Evolutionary conservation across 1,140 invertebrate species (phyloP).

Genomic region (Lasaia peninsularis): DNA sequence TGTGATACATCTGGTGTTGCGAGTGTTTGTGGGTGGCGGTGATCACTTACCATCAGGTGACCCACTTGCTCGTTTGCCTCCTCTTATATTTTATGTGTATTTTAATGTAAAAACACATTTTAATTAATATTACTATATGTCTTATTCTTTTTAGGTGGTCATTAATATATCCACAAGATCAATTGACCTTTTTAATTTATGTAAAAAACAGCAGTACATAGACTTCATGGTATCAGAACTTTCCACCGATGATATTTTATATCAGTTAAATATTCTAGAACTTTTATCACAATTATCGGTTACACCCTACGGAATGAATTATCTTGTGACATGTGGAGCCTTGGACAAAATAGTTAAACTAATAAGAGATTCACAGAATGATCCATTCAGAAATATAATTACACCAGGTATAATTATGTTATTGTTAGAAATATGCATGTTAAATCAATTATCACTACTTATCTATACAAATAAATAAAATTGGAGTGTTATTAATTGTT

Average conservation of each 20-base stretch:
- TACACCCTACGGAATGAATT: conserved; percentile 83
- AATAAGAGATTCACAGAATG: conserved; percentile 78
- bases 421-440: not conserved
- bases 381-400: conserved; percentile 80
- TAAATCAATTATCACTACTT: too few relatives aligned
- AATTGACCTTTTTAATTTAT: conserved; percentile 76
- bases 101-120: too few relatives aligned
- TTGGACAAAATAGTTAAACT: conserved; percentile 80
- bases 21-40: too few relatives aligned
- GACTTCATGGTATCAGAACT: conserved; percentile 82
- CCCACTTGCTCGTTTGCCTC: too few relatives aligned
- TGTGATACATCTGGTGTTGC: too few relatives aligned
- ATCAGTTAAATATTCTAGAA: conserved; percentile 88
- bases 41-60: too few relatives aligned
- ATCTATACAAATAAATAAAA: too few relatives aligned
- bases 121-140: too few relatives aligned
- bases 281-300: conserved; percentile 83
- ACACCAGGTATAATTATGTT: conserved; percentile 78
- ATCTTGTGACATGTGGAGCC: conserved; percentile 82
- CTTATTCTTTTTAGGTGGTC: conserved; percentile 79
- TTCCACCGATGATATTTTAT: conserved; percentile 84
- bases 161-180: conserved; percentile 81
- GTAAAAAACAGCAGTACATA: conserved; percentile 81
- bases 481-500: too few relatives aligned
- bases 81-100: too few relatives aligned